phyloP scores from a whole-genome alignment of 2,113 vertebrate genomes.

The Otus sunia region DNA sequence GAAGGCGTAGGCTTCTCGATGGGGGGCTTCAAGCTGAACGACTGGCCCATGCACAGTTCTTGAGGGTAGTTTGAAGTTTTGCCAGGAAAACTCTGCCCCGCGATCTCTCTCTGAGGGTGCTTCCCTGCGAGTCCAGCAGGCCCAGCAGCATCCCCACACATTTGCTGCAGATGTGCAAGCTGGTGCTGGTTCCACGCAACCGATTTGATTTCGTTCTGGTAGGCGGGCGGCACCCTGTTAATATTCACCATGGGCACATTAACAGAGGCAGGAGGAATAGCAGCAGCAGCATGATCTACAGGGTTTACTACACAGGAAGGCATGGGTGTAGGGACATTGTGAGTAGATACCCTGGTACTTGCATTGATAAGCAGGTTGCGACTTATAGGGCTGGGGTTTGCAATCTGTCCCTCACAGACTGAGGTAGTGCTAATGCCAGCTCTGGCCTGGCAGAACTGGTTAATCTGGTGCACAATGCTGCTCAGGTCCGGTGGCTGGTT shows the following conservation, averaged over 20 bases:
- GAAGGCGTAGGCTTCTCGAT: slow-evolving; percentile 94
- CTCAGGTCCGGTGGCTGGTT: slow-evolving; percentile 92
- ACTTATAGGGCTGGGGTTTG: slow-evolving; percentile 97
- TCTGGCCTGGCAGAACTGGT: slow-evolving; percentile 97
- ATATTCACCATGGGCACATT: slow-evolving; percentile 81
- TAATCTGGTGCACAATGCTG: slow-evolving; percentile 98
- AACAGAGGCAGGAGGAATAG: slow-evolving; percentile 77
- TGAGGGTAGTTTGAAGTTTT: slow-evolving; percentile 88
- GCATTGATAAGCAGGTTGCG: slow-evolving; percentile 97
- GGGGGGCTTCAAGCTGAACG: slow-evolving; percentile 90
- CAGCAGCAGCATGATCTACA: slow-evolving; percentile 84
- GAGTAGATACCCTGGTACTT: slow-evolving; percentile 94
- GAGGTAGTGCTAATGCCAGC: slow-evolving; percentile 91
- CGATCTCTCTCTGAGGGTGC: slow-evolving; percentile 80
- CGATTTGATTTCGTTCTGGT: slow-evolving; percentile 88
- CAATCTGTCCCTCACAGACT: slow-evolving; percentile 98
- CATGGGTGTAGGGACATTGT: slow-evolving; percentile 79
- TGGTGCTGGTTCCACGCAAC: slow-evolving; percentile 95
- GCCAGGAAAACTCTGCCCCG: slow-evolving; percentile 81
- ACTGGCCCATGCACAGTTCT: slow-evolving; percentile 93
- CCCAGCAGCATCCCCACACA: slow-evolving; percentile 84
- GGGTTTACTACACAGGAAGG: slow-evolving; percentile 88
- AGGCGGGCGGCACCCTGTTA: slow-evolving; percentile 87
- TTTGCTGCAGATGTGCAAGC: slow-evolving; percentile 88
- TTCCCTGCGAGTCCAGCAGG: slow-evolving; percentile 81